Base-by-base conservation (phyloP, 2,113 vertebrate genomes). In the Xyrauchen texanus region DNA sequence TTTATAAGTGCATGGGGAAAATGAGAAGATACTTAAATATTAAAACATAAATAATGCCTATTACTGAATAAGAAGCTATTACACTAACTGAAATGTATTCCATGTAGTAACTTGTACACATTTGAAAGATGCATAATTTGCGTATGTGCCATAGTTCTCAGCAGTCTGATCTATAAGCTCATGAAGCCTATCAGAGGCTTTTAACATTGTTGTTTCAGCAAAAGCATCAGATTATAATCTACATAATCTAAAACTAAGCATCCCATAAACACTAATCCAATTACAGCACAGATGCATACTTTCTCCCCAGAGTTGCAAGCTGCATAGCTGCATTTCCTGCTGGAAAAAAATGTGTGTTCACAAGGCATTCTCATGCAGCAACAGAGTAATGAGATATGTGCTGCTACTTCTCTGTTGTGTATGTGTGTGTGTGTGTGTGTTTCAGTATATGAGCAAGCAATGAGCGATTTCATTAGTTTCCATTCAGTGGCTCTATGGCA, bases 161-260 rank as follows among this genome's bases (percentile, higher is more conserved):
- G 51, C 51, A 58, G 70, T 16, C 45, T 73, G 44, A 60, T 73
- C 55, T 61, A 45, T 73, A 73, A 73, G 0, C 10, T 8, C 58
- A 12, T 12, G 11, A 51, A 63, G 44, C 57, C 21, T 9, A 75
- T 63, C 60, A 86, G 84, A 88, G 80, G 83, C 86, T 90, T 86
- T 83, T 84, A 89, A 69, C 79, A 77, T 34, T 9, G 47, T 79
- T 82, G 86, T 65, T 84, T 86, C 83, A 86, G 87, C 80, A 83
- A 81, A 87, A 85, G 66, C 57, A 78, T 85, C 77, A 69, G 60
- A 84, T 85, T 77, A 68, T 85, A 88, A 89, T 90, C 87, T 86
- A 76, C 82, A 77, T 91, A 90, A 92, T 90, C 91, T 90, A 84
- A 90, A 89, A 78, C 86, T 85, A 90, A 91, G 81, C 87, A 80